phyloP scores from a whole-genome alignment of 2,797 vertebrate genomes.

The Perodicticus potto region DNA sequence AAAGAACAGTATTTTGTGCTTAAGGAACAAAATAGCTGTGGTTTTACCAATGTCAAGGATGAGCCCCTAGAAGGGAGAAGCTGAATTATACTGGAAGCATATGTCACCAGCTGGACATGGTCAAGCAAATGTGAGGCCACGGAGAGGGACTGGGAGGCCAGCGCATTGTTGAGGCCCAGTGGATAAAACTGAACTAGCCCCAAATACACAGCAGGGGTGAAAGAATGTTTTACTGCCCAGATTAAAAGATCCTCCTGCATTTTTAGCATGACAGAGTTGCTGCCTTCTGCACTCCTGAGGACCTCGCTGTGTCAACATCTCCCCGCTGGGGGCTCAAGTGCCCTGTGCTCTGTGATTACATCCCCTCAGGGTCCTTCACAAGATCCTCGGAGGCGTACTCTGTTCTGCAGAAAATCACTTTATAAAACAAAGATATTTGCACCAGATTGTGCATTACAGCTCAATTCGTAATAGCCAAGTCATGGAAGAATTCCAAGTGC shows the following conservation, averaged over 20 bases:
- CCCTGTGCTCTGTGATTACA: fast-evolving
- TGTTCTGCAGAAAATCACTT: too few species aligned
- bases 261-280: neutral
- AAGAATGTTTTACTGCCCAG: neutral
- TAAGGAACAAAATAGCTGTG: neutral
- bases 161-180: fast-evolving
- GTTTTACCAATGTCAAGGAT: neutral
- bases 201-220: neutral
- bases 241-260: neutral
- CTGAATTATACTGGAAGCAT: neutral
- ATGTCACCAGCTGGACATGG: neutral
- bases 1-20: neutral
- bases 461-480: too few species aligned
- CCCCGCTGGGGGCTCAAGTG: neutral
- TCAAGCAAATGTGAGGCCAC: neutral
- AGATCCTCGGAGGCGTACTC: too few species aligned
- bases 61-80: neutral
- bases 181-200: neutral
- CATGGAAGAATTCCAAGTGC: too few species aligned
- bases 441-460: too few species aligned
- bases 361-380: neutral
- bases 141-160: too few species aligned
- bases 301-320: neutral
- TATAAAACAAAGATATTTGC: too few species aligned
- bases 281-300: neutral